Percentiles rank a stretch among this genome's conserved stretches.
Conservation (phyloP, 2,888 invertebrate genomes). For the Agrochola litura region DNA sequence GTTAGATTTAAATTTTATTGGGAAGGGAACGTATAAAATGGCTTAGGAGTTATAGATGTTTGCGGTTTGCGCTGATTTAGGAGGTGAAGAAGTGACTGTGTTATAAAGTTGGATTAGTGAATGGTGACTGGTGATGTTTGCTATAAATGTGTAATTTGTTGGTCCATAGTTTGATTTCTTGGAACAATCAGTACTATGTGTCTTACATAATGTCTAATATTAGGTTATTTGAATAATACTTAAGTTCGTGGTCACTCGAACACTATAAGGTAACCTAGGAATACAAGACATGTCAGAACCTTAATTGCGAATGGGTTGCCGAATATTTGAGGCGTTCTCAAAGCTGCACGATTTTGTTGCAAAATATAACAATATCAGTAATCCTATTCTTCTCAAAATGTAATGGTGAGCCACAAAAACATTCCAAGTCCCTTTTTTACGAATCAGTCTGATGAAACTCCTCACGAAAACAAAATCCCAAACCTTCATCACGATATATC, state of each 20-base stretch:
- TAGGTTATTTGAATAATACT: background rate
- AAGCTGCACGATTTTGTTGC: background rate
- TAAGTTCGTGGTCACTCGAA: background rate
- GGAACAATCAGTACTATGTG: background rate
- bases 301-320: background rate
- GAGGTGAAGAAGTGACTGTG: background rate
- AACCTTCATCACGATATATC: constrained; percentile 59
- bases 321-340: background rate
- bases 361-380: background rate
- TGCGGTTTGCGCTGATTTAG: constrained; percentile 2
- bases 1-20: constrained; percentile 42
- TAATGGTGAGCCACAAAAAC: constrained; percentile 1
- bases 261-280: no score
- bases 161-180: background rate
- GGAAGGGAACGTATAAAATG: constrained; percentile 21
- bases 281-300: background rate
- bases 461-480: constrained; percentile 40
- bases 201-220: background rate
- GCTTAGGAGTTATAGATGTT: background rate
- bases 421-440: background rate
- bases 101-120: background rate
- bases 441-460: constrained; percentile 18
- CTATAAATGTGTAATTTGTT: background rate
- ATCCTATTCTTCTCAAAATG: background rate
- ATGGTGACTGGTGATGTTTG: background rate